phyloP scores from a whole-genome alignment of 2,113 vertebrate species.

The Petrocephalus zakoni region DNA sequence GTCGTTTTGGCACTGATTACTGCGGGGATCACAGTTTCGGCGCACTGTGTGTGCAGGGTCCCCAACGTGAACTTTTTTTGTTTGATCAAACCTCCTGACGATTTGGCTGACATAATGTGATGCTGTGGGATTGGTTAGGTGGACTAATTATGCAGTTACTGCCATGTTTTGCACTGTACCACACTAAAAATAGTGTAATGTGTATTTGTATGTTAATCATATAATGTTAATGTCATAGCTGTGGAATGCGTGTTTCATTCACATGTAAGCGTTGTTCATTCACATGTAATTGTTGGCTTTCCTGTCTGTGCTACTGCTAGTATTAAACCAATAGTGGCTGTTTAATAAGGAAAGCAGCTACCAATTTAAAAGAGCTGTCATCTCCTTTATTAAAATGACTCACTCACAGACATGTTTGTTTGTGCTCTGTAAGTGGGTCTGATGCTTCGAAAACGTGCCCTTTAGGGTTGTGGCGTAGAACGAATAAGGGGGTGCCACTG shows the following conservation, averaged over 20 bases:
- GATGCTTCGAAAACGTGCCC: background rate
- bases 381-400: background rate
- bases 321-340: background rate
- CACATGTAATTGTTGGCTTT: background rate
- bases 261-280: background rate
- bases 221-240: background rate
- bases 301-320: background rate
- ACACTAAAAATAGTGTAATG: background rate
- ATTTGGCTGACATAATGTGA: too few species aligned
- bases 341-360: background rate
- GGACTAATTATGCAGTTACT: background rate
- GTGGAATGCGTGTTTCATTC: background rate
- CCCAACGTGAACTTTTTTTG: background rate
- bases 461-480: background rate
- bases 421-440: background rate
- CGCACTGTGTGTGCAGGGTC: background rate
- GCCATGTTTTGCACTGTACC: background rate
- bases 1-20: background rate
- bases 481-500: background rate
- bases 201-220: background rate
- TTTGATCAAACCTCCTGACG: background rate
- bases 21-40: background rate
- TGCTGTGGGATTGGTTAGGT: too few species aligned
- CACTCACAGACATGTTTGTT: background rate
- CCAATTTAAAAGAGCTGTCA: background rate